Evolutionary conservation across 1,140 invertebrate species (phyloP).

Genomic region (Neodiprion virginianus): DNA sequence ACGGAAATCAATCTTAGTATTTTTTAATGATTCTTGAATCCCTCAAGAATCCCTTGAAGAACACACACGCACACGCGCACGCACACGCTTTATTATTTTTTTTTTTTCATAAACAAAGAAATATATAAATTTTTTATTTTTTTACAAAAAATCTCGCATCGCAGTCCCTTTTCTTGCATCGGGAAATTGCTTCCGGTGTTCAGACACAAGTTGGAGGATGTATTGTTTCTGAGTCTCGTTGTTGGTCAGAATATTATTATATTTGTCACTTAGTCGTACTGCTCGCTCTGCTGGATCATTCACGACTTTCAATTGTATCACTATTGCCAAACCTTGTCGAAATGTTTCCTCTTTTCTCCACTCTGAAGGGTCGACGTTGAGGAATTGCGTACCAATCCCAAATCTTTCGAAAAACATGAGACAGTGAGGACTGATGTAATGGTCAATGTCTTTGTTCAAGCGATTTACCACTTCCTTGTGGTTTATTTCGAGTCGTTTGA

Average conservation of each 20-base stretch:
- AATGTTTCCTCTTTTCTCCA: constrained; percentile 23
- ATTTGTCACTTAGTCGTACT: constrained; percentile 20
- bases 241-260: constrained; percentile 24
- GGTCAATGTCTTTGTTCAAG: constrained; percentile 32
- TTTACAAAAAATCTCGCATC: constrained; percentile 12
- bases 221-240: constrained; percentile 27
- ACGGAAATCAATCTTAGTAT: too few relatives aligned
- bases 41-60: too few relatives aligned
- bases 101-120: background rate
- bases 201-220: constrained; percentile 20
- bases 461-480: constrained; percentile 41
- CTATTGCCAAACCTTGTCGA: constrained; percentile 15
- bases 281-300: constrained; percentile 30
- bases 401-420: constrained; percentile 27
- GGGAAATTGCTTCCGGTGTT: constrained; percentile 20
- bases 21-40: too few relatives aligned
- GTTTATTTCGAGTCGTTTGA: too few relatives aligned
- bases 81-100: background rate
- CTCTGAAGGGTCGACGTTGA: constrained; percentile 18
- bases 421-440: constrained; percentile 21
- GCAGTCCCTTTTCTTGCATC: constrained; percentile 17
- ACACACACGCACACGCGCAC: too few relatives aligned
- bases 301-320: constrained; percentile 23
- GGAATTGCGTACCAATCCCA: constrained; percentile 21
- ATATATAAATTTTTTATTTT: constrained; percentile 18